Conservation (phyloP, 1,140 invertebrate genomes). For the Drosophila nigromelanica region DNA sequence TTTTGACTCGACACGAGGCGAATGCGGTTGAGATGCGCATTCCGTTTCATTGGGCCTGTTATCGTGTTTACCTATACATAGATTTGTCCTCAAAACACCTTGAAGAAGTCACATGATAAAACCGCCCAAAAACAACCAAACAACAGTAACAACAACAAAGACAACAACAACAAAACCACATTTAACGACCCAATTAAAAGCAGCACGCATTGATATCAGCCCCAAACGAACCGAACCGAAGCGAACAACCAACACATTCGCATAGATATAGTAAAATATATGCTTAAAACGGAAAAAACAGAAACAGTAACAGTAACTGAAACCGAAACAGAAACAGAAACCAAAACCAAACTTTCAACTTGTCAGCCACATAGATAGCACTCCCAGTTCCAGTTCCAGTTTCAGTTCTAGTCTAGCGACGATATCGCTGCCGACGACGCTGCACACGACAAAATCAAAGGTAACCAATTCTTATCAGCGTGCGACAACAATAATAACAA, state of each 20-base stretch:
- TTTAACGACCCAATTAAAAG: conserved; percentile 82
- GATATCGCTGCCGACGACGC: neutral
- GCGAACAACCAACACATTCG: conserved; percentile 43
- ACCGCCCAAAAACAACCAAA: conserved; percentile 21
- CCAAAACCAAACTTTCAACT: conserved; percentile 44
- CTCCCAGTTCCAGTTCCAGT: conserved; percentile 14
- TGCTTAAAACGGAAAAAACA: conserved; percentile 58
- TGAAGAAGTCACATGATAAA: conserved; percentile 61
- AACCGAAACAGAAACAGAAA: neutral
- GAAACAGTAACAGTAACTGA: conserved; percentile 30
- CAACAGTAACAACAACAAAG: conserved; percentile 9
- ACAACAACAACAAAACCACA: conserved; percentile 50
- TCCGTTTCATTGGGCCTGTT: neutral
- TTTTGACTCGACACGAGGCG: conserved; percentile 45
- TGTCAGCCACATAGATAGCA: conserved; percentile 47
- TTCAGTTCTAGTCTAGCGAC: conserved; percentile 4
- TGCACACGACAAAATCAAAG: conserved; percentile 57
- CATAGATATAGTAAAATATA: conserved; percentile 71
- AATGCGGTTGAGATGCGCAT: conserved; percentile 2
- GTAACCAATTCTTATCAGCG: conserved; percentile 70
- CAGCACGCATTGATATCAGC: conserved; percentile 70
- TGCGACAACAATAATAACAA: conserved; percentile 7
- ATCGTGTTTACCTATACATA: conserved; percentile 15
- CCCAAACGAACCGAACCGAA: conserved; percentile 36
- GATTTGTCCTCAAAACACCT: conserved; percentile 56